Conservation (phyloP, 2,888 invertebrate species). For the Calliphora vomitoria region DNA sequence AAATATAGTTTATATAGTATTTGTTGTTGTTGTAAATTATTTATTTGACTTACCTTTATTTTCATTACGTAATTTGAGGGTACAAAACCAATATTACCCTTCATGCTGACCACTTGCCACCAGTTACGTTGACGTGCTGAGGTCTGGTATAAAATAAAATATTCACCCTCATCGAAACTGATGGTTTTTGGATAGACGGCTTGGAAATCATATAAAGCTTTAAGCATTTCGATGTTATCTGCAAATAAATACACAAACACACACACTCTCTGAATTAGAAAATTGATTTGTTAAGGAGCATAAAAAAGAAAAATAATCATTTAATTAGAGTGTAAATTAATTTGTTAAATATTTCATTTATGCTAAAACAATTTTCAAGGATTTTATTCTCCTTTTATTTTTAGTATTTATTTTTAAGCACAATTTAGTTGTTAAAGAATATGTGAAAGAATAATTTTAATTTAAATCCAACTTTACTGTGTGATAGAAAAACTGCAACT, state of each 20-base stretch:
- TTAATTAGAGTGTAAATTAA: constrained; percentile 6
- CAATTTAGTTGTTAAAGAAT: constrained; percentile 1
- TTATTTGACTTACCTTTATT: constrained; percentile 87
- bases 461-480: constrained; percentile 62
- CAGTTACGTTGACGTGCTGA: constrained; percentile 92
- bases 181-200: constrained; percentile 93
- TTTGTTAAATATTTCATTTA: constrained; percentile 10
- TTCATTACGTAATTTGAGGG: constrained; percentile 94
- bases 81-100: constrained; percentile 93
- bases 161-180: constrained; percentile 92
- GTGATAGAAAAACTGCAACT: constrained; percentile 73
- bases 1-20: background rate
- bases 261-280: constrained; percentile 11
- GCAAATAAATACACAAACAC: constrained; percentile 44
- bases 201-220: constrained; percentile 93
- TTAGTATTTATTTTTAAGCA: background rate
- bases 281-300: constrained; percentile 39
- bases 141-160: constrained; percentile 91
- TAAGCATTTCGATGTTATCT: constrained; percentile 92
- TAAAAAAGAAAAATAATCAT: background rate
- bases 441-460: constrained; percentile 27
- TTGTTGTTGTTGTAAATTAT: constrained; percentile 8
- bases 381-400: constrained; percentile 10
- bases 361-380: constrained; percentile 49
- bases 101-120: constrained; percentile 94